phyloP scores from a whole-genome alignment of 2,797 vertebrate species.

The Danionella dracula region DNA sequence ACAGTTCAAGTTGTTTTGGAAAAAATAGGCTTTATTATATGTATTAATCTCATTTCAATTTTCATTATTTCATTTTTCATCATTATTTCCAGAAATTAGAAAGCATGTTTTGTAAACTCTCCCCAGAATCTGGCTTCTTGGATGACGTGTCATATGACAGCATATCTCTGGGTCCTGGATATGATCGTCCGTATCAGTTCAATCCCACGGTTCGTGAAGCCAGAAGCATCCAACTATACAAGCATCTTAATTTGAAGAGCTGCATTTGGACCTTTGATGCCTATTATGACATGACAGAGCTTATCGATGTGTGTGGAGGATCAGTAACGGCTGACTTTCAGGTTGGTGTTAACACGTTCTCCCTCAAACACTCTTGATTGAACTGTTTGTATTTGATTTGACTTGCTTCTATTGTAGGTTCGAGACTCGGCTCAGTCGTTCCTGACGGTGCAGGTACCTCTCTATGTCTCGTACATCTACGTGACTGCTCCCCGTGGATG shows the following conservation, averaged over 20 bases:
- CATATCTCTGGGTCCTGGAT: constrained; percentile 83
- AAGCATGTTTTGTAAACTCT: no score
- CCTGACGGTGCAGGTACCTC: constrained; percentile 90
- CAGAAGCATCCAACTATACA: constrained; percentile 89
- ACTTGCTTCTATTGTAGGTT: constrained; percentile 67
- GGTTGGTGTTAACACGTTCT: constrained; percentile 59
- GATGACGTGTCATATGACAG: constrained; percentile 78
- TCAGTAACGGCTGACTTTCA: constrained; percentile 96
- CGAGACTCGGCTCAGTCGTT: constrained; percentile 97
- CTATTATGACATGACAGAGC: constrained; percentile 95
- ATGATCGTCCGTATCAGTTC: constrained; percentile 92
- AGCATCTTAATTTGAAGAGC: constrained; percentile 96
- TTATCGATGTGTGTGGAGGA: constrained; percentile 93
- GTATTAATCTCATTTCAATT: no score
- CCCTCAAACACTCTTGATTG: neutral
- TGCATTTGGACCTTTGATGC: constrained; percentile 98
- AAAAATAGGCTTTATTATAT: no score
- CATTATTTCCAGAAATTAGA: no score
- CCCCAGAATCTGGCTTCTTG: constrained; percentile 86
- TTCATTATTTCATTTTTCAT: no score
- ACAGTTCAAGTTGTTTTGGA: no score
- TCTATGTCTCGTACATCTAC: constrained; percentile 95
- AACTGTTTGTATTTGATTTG: neutral
- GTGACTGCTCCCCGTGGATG: constrained; percentile 92
- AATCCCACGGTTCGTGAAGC: constrained; percentile 79